These are phyloP conservation scores for Hirundichthys speculiger DNA, from an alignment of 2,113 vertebrate species.

Conservation along the genomic window DNA sequence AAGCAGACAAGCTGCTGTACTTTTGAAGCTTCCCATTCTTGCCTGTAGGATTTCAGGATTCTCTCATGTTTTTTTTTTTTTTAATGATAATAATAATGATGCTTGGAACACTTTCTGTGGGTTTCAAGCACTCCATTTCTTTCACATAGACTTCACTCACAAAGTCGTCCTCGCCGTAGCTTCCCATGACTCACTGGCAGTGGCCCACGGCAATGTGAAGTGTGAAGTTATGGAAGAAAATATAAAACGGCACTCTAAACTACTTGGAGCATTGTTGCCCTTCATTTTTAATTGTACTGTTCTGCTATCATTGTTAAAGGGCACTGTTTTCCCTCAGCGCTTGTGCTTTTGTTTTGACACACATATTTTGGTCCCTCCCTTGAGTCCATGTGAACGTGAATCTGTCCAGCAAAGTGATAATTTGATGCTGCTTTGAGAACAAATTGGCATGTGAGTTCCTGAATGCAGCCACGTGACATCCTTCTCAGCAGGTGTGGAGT, in stretches of 20 bases:
- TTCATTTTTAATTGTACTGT: slow-evolving; percentile 36
- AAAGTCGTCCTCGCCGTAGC: too few species aligned
- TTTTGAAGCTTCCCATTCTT: too few species aligned
- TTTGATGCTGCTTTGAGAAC: slow-evolving; percentile 3
- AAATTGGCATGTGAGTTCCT: slow-evolving; percentile 10
- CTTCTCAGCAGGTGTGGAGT: slow-evolving; percentile 21
- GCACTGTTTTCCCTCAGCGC: slow-evolving; percentile 30
- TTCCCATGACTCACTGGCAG: slow-evolving; percentile 23
- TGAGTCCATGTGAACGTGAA: neutral
- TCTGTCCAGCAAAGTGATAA: slow-evolving; percentile 1
- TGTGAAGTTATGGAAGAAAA: slow-evolving; percentile 17
- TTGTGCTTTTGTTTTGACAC: neutral
- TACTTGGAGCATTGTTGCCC: slow-evolving; percentile 26
- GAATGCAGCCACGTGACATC: slow-evolving; percentile 13
- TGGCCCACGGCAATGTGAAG: slow-evolving; percentile 12
- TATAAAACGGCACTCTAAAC: slow-evolving; percentile 15
- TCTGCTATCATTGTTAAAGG: slow-evolving; percentile 39
- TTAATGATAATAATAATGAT: neutral
- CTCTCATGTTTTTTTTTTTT: neutral
- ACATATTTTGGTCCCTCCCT: neutral
- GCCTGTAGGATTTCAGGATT: too few species aligned
- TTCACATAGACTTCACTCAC: too few species aligned
- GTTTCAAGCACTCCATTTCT: too few species aligned
- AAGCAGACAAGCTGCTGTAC: too few species aligned
- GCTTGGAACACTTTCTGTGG: too few species aligned